Conservation (phyloP, 2,797 vertebrate genomes). For the Spea hammondii region DNA sequence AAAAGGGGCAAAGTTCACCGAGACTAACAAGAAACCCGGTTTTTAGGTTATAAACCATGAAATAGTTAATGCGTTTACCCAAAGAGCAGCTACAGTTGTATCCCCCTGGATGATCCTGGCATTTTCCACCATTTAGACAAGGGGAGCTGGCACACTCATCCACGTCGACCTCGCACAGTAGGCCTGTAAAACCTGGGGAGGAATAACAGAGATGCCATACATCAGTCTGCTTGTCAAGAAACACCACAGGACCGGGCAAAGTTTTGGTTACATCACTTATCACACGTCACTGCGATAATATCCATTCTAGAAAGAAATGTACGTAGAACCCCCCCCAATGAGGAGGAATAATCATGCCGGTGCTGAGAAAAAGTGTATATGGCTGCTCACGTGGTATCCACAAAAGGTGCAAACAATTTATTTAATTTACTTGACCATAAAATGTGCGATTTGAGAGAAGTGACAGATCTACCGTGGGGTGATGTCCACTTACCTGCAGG, state of each 20-base stretch:
- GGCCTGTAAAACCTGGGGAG: not conserved
- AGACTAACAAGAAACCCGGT: not conserved
- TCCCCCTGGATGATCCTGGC: conserved; percentile 55
- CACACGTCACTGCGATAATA: too few species aligned
- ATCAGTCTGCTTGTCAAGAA: too few species aligned
- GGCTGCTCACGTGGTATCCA: not conserved
- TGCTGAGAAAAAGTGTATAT: too few species aligned
- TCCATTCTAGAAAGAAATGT: too few species aligned
- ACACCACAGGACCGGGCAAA: too few species aligned
- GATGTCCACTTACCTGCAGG: conserved; percentile 42
- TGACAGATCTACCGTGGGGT: too few species aligned
- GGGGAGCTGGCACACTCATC: conserved; percentile 54
- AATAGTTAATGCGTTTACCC: conserved; percentile 39
- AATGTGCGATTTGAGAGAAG: too few species aligned
- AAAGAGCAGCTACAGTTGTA: conserved; percentile 56
- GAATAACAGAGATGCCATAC: not conserved
- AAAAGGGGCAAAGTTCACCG: not conserved
- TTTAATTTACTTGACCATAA: too few species aligned
- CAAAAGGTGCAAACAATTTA: conserved; percentile 49
- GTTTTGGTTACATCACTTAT: too few species aligned
- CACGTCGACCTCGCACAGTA: conserved; percentile 50
- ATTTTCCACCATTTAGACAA: conserved; percentile 54
- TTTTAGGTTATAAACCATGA: too few species aligned
- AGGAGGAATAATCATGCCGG: too few species aligned
- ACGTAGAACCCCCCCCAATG: too few species aligned